Evolutionary conservation across 2,797 vertebrate genomes (phyloP).

Genomic region (Zonotrichia albicollis): DNA sequence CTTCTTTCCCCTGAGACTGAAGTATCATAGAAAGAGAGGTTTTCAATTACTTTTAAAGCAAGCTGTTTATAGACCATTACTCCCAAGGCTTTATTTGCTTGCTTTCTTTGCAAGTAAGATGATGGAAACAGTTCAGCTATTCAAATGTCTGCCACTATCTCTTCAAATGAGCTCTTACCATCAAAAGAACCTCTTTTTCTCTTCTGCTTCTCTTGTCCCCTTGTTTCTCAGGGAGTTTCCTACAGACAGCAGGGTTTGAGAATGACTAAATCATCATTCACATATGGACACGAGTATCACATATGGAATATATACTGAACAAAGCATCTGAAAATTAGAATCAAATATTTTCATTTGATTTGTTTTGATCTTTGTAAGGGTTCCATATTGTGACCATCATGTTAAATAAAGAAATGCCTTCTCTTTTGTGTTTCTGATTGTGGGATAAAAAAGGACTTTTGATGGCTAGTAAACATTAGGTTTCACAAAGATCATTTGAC

Average conservation of each 20-base stretch:
- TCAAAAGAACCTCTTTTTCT: not conserved
- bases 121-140: not conserved
- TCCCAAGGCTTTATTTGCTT: slow-evolving; percentile 15
- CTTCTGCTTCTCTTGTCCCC: not conserved
- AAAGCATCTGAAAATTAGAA: not conserved
- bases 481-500: not conserved
- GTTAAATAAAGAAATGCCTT: not conserved
- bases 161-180: not conserved
- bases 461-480: not conserved
- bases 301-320: not conserved
- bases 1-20: not conserved
- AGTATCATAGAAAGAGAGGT: not conserved
- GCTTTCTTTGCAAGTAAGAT: slow-evolving; percentile 1
- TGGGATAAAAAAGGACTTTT: not conserved
- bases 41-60: slow-evolving; percentile 31
- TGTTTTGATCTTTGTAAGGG: not conserved
- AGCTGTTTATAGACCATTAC: slow-evolving; percentile 31
- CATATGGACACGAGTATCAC: not conserved
- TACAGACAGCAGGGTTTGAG: not conserved
- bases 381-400: not conserved
- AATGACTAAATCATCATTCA: not conserved
- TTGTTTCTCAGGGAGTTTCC: not conserved
- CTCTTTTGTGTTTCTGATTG: not conserved
- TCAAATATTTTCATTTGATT: not conserved
- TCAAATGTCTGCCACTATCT: not conserved